phyloP scores from a whole-genome alignment of 2,113 vertebrate species.

The Python bivittatus region DNA sequence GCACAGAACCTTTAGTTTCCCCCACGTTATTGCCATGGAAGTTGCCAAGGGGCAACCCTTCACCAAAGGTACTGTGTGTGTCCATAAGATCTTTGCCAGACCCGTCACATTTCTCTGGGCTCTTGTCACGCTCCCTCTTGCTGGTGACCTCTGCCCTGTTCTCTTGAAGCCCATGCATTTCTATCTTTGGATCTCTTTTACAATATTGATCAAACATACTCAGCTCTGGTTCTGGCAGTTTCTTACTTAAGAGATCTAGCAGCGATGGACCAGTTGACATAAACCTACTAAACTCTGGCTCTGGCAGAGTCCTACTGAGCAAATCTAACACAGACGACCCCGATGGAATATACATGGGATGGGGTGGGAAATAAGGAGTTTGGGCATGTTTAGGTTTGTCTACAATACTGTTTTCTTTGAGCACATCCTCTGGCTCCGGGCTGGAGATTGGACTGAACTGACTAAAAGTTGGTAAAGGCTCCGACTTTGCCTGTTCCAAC shows the following conservation, averaged over 20 bases:
- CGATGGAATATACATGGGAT: conserved; percentile 72
- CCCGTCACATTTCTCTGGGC: conserved; percentile 53
- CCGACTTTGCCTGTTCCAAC: conserved; percentile 75
- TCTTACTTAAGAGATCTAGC: conserved; percentile 73
- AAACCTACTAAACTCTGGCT: conserved; percentile 81
- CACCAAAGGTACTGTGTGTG: conserved; percentile 66
- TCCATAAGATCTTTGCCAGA: conserved; percentile 68
- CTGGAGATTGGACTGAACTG: conserved; percentile 92
- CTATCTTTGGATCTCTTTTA: conserved; percentile 78
- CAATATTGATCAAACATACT: conserved; percentile 84
- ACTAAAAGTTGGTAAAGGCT: conserved; percentile 81
- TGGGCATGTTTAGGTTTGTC: conserved; percentile 77
- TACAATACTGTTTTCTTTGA: conserved; percentile 74
- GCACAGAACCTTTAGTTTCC: conserved; percentile 70
- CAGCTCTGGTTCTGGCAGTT: conserved; percentile 75
- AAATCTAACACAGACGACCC: conserved; percentile 68
- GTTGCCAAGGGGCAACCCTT: conserved; percentile 67
- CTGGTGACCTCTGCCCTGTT: conserved; percentile 50
- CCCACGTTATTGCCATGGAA: conserved; percentile 65
- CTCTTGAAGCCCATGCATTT: conserved; percentile 58
- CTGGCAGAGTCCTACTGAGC: conserved; percentile 71
- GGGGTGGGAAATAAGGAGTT: conserved; percentile 76
- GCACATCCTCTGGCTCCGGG: conserved; percentile 83
- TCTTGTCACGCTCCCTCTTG: conserved; percentile 60
- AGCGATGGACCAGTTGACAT: conserved; percentile 69